Evolutionary conservation across 2,113 vertebrate genomes (phyloP).

Genomic region (Butorides virescens): DNA sequence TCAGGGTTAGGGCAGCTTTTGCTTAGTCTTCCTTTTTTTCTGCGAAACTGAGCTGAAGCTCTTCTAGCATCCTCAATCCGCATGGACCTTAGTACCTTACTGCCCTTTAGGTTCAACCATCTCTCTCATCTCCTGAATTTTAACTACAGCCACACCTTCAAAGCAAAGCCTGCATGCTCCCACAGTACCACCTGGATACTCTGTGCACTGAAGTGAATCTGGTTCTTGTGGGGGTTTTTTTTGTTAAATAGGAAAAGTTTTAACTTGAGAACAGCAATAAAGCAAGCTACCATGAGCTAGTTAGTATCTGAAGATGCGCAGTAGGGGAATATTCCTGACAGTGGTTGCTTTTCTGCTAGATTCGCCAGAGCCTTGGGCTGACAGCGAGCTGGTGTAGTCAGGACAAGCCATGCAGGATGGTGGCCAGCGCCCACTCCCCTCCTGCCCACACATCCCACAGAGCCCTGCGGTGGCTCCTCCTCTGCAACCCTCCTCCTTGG

Average conservation of each 20-base stretch:
- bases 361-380: neutral
- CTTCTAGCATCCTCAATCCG: neutral
- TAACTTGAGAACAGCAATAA: neutral
- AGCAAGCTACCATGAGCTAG: neutral
- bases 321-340: neutral
- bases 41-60: neutral
- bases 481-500: neutral
- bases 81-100: fast-evolving
- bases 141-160: neutral
- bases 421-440: neutral
- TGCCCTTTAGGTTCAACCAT: neutral
- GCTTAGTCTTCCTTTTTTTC: neutral
- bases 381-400: neutral
- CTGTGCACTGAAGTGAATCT: neutral
- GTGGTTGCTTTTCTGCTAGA: neutral
- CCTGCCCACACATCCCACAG: neutral
- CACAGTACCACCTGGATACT: neutral
- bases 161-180: neutral
- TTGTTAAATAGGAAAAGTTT: neutral
- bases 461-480: neutral
- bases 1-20: neutral
- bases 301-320: neutral
- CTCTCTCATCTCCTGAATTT: neutral
- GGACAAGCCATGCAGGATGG: fast-evolving
- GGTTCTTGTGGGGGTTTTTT: neutral